These are phyloP conservation scores for Nothobranchius kuhntae DNA, from an alignment of 2,113 vertebrate genomes.

Conservation along the genomic window DNA sequence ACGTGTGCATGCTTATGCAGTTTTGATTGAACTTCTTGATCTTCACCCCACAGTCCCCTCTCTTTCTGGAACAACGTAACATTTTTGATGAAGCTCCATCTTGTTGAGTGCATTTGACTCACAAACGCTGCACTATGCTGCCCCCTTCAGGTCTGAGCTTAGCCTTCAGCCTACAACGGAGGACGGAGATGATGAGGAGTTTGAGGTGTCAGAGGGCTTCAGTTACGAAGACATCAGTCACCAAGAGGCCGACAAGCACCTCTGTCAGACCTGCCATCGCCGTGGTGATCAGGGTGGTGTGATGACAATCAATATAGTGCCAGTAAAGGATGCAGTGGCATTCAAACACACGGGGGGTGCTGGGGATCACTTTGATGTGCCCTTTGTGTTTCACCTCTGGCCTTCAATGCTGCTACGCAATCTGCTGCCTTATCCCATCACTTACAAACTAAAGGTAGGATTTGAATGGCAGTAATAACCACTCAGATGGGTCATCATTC, in stretches of 20 bases:
- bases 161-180: constrained; percentile 83
- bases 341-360: constrained; percentile 80
- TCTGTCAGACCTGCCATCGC: constrained; percentile 84
- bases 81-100: too few relatives aligned
- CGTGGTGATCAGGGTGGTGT: constrained; percentile 67
- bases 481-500: too few relatives aligned
- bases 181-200: constrained; percentile 57
- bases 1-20: not conserved
- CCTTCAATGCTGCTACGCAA: constrained; percentile 90
- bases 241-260: constrained; percentile 72
- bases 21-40: not conserved
- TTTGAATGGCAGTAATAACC: not conserved
- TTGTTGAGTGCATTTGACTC: too few relatives aligned
- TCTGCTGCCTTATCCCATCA: constrained; percentile 91
- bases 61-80: too few relatives aligned
- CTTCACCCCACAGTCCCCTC: not conserved
- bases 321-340: constrained; percentile 84
- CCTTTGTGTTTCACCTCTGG: constrained; percentile 94
- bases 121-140: constrained; percentile 26
- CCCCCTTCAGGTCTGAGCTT: constrained; percentile 81
- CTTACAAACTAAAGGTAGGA: constrained; percentile 74
- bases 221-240: constrained; percentile 83
- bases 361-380: constrained; percentile 87
- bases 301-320: constrained; percentile 88
- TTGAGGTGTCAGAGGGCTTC: constrained; percentile 85